Percentiles rank a stretch among this genome's conserved stretches.
Evolutionary conservation across 2,113 vertebrate genomes (phyloP).

Genomic region (Phodopus roborovskii): DNA sequence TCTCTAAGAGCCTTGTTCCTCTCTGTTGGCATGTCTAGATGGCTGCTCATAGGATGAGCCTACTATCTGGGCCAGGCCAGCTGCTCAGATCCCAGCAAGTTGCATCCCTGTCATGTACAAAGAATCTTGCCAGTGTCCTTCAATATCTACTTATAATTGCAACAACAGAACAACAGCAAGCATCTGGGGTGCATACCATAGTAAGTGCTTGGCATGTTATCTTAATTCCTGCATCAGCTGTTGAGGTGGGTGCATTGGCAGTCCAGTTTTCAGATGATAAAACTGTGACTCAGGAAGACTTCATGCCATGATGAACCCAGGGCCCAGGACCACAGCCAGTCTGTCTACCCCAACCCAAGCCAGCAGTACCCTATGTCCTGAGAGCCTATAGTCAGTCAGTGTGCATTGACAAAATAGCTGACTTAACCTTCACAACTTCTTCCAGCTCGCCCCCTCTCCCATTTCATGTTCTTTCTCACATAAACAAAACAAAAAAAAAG

Average conservation of each 20-base stretch:
- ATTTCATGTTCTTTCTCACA: neutral
- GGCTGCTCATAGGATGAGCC: neutral
- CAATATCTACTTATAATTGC: neutral
- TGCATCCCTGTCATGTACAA: neutral
- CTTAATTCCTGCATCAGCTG: neutral
- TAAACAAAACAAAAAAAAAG: neutral
- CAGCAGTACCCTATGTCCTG: neutral
- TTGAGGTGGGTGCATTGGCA: neutral
- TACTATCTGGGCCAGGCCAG: too few species aligned
- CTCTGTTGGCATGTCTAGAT: neutral
- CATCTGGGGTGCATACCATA: neutral
- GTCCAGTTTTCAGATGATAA: conserved; percentile 26
- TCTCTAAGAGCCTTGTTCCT: neutral
- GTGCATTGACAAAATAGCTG: neutral
- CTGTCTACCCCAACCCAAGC: neutral
- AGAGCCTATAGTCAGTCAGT: neutral
- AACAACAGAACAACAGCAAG: neutral
- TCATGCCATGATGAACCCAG: neutral
- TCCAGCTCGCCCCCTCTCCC: too few species aligned
- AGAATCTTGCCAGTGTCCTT: neutral
- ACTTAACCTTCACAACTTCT: neutral
- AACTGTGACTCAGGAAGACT: neutral
- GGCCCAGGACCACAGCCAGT: neutral
- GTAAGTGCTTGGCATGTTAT: neutral
- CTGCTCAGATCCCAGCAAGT: conserved; percentile 28